A percentile compares a stretch with the other conserved stretches of the same genome.
phyloP scores from a whole-genome alignment of 2,888 invertebrate genomes.

The Dendrolimus houi region DNA sequence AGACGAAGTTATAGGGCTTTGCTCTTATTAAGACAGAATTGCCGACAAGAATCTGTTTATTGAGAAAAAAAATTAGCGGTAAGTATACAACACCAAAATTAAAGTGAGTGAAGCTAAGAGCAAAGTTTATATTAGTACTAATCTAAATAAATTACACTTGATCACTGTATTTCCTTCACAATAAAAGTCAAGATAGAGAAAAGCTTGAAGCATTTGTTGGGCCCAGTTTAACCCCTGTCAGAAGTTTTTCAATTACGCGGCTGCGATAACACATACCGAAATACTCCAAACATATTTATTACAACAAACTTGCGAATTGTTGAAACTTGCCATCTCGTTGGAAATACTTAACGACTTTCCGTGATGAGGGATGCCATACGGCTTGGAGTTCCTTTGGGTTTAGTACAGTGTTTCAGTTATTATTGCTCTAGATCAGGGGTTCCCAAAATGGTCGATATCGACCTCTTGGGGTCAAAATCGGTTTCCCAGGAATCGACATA shows the following conservation, averaged over 20 bases:
- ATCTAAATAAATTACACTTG: neutral
- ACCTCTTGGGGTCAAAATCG: too few species aligned
- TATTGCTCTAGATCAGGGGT: too few species aligned
- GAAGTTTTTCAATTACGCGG: constrained; percentile 69
- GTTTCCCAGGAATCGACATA: too few species aligned
- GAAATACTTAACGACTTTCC: constrained; percentile 16
- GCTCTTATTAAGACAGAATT: too few species aligned
- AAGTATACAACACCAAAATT: too few species aligned
- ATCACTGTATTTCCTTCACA: neutral
- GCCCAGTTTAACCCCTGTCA: constrained; percentile 48
- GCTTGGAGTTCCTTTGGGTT: neutral
- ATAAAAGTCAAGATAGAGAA: neutral
- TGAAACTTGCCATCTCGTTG: constrained; percentile 5
- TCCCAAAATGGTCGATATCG: too few species aligned
- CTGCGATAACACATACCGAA: constrained; percentile 44
- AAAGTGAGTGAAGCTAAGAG: too few species aligned
- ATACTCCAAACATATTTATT: constrained; percentile 51
- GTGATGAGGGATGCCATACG: constrained; percentile 5
- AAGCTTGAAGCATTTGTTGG: neutral
- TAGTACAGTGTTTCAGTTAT: neutral
- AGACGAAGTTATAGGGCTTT: too few species aligned
- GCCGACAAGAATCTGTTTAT: too few species aligned
- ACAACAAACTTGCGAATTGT: constrained; percentile 28
- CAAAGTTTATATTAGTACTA: too few species aligned
- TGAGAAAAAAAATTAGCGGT: too few species aligned